These are phyloP conservation scores for Loxodonta africana DNA, from an alignment of 2,113 vertebrate genomes.

Conservation along the genomic window DNA sequence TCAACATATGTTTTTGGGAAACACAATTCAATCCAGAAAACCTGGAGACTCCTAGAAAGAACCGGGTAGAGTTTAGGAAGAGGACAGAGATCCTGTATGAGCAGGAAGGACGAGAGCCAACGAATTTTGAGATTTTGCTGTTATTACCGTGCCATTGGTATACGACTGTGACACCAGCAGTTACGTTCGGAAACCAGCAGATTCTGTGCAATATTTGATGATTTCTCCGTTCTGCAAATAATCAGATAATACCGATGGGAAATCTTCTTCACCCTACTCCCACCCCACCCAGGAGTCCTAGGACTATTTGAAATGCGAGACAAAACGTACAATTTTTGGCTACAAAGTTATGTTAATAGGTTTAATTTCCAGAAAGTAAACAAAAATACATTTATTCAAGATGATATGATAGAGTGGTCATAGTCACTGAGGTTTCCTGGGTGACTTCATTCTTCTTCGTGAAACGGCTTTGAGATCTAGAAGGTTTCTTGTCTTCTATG, in stretches of 20 bases:
- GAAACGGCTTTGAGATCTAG: background rate
- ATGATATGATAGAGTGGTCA: background rate
- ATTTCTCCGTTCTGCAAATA: background rate
- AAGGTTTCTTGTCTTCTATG: background rate
- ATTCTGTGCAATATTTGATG: background rate
- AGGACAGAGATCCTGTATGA: background rate
- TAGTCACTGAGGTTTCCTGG: background rate
- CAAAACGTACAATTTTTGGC: background rate
- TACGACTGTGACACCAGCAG: background rate
- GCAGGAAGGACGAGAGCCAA: background rate
- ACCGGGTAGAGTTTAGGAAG: no score
- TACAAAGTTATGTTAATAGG: background rate
- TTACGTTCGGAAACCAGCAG: no score
- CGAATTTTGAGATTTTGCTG: background rate
- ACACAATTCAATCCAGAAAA: no score
- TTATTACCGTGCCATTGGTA: background rate
- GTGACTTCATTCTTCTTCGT: background rate
- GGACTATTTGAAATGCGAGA: background rate
- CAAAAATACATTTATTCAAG: background rate
- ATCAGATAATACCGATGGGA: background rate
- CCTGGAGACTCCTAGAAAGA: background rate
- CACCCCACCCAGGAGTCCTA: background rate
- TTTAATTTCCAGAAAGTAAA: constrained; percentile 36
- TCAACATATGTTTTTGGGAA: no score
- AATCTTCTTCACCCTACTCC: background rate